Evolutionary conservation across 2,113 vertebrate genomes (phyloP), one percentile per base, ranked within the genome.

Genomic region (Tapirus terrestris): DNA sequence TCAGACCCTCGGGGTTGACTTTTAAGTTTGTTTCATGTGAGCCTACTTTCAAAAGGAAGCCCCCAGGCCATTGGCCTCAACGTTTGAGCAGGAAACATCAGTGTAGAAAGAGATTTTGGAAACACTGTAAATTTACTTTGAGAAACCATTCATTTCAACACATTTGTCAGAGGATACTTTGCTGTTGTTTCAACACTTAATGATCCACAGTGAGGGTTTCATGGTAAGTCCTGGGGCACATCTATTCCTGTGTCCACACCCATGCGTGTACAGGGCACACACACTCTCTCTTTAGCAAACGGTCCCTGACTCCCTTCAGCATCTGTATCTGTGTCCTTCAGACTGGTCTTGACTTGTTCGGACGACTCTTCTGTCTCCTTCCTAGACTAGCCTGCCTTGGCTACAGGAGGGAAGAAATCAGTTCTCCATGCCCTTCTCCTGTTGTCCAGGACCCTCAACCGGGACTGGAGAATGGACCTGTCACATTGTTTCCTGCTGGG

Each of bases 1-100:
- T 72, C 79, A 70, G 61, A 84, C 25, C 73, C 58, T 91, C 25
- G n/a, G 12, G 14, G 31, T 79, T 72, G 45, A 89, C 63, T 84
- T 82, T 45, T 77, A 33, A 88, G 31, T 63, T 88, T 61, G 21
- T 73, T 94, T 94, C 43, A 17, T 65, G 72, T 23, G 68, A 60
- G 53, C 70, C 79, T 70, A 81, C 25, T 67, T 97, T 93, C 53
- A 60, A 27, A 82, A 89, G 86, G 76, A 39, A 89, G 79, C 27
- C 65, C 93, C 12, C 39, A 76, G 56, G 17, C n/a, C 45, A 27
- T 36, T 87, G 58, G 80, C 67, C 10, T 73, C 45, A 29, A 5
- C 5, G 2, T 80, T 84, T 63, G 60, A 21, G 23, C 79, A 31
- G 36, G 13, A 85, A 93, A 53, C 29, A 88, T 45, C 25, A 27